A percentile compares a stretch with the other conserved stretches of the same genome.
Evolutionary conservation across 2,888 invertebrate genomes (phyloP).

Genomic region (Cylindroiulus punctatus): DNA sequence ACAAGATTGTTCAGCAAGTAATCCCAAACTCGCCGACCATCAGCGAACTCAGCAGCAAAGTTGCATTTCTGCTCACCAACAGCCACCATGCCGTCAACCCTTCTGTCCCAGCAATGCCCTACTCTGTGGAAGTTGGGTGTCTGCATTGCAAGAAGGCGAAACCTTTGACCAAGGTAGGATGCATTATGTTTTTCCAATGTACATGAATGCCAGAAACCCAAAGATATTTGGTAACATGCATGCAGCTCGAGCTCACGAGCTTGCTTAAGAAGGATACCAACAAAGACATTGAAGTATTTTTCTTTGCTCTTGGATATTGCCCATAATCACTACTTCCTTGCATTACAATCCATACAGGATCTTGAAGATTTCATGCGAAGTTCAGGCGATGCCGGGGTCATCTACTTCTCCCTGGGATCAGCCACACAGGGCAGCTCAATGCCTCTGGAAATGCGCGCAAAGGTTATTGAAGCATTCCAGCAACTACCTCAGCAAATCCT

Average conservation of each 20-base stretch:
- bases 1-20: not conserved
- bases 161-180: slow-evolving; percentile 73
- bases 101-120: slow-evolving; percentile 80
- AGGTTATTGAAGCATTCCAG: slow-evolving; percentile 44
- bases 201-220: too few relatives aligned
- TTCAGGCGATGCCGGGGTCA: slow-evolving; percentile 55
- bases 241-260: too few relatives aligned
- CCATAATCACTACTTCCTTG: not conserved
- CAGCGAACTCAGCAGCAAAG: slow-evolving; percentile 77
- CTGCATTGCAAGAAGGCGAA: slow-evolving; percentile 78
- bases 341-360: slow-evolving; percentile 22
- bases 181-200: too few relatives aligned
- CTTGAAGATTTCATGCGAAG: slow-evolving; percentile 51
- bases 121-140: slow-evolving; percentile 85
- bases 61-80: slow-evolving; percentile 83
- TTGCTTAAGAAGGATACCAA: too few relatives aligned
- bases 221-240: too few relatives aligned
- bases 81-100: slow-evolving; percentile 82
- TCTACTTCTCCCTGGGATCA: slow-evolving; percentile 57
- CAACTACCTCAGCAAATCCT: slow-evolving; percentile 50
- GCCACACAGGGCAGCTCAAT: slow-evolving; percentile 46
- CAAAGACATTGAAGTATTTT: too few relatives aligned
- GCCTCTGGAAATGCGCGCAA: slow-evolving; percentile 31
- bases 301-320: too few relatives aligned
- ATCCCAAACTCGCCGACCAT: slow-evolving; percentile 64